Base-by-base conservation (phyloP, 2,888 invertebrate species). In the Abscondita cerata region DNA sequence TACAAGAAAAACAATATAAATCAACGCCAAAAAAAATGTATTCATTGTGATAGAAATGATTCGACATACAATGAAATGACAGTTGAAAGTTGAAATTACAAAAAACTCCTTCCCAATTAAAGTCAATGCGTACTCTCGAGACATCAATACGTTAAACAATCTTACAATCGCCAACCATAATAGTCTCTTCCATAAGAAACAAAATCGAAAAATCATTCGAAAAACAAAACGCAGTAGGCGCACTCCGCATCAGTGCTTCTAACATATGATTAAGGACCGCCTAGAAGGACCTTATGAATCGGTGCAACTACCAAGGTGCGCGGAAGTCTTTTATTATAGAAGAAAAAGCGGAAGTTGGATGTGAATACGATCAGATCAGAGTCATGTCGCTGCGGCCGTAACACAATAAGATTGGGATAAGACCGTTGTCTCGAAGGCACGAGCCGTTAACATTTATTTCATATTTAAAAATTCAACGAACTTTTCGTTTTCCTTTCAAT, bases 131-230 rank as follows among this genome's bases (percentile, higher is more conserved):
- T 38, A 36, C 62, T 59, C 65, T 66, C 61, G 58, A 69, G 78
- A 77, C 75, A 78, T 75, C 76, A 78, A 78, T 78, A 78, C 75
- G 74, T 77, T 77, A 77, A 78, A 78, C 76, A 78, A 69, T 50
- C 60, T 51, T 33, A n/a, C 55, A 44, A 38, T 51, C 34, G 6
- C 25, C 25, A 46, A 20, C 31, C 47, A 36, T 31, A 59, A 51
- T 20, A 25, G 13, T 31, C 33, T 40, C 19, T 41, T 65, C 64
- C 70, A 65, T 68, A 71, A 69, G 72, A 59, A 34, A 25, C 40
- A 66, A 38, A 59, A 70, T 71, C 69, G 68, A 67, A 65, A 68
- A 70, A 56, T 47, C 25, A 46, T 13, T 18, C n/a, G 44, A 57
- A 70, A 74, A 74, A 76, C 76, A 78, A 76, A 73, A 63, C 72